A percentile compares a stretch with the other conserved stretches of the same genome.
Conservation (phyloP, 2,113 vertebrate species). For the Pogona vitticeps region DNA sequence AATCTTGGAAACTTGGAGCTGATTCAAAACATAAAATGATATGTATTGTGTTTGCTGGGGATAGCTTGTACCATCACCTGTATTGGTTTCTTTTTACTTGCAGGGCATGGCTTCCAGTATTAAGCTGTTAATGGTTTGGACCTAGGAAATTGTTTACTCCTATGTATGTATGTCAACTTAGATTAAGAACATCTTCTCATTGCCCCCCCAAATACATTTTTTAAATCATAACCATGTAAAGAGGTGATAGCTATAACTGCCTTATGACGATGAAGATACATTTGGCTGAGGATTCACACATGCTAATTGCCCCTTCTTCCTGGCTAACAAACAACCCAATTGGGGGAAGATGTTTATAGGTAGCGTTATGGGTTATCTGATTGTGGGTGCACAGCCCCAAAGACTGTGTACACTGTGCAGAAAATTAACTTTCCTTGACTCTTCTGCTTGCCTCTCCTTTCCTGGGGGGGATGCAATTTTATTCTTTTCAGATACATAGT, state of each 20-base stretch:
- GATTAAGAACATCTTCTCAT: background rate
- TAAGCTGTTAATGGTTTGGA: background rate
- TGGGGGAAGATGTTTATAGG: background rate
- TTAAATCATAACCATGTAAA: background rate
- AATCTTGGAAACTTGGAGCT: background rate
- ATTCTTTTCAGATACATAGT: slow-evolving; percentile 84
- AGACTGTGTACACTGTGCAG: background rate
- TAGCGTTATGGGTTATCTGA: background rate
- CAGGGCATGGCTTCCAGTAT: background rate
- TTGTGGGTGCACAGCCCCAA: background rate
- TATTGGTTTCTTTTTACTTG: background rate
- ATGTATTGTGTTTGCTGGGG: background rate
- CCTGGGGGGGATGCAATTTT: slow-evolving; percentile 32
- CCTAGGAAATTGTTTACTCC: background rate
- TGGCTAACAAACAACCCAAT: background rate
- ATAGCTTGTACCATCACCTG: background rate
- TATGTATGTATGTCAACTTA: background rate
- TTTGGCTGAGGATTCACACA: background rate
- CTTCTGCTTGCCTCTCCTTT: slow-evolving; percentile 18
- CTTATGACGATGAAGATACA: background rate
- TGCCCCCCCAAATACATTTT: background rate
- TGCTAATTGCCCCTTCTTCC: background rate
- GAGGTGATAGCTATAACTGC: background rate
- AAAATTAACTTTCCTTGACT: slow-evolving; percentile 54
- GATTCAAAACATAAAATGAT: background rate